A percentile compares a stretch with the other conserved stretches of the same genome.
Conservation (phyloP, 1,140 invertebrate genomes). For the Heliconius eleuchia region DNA sequence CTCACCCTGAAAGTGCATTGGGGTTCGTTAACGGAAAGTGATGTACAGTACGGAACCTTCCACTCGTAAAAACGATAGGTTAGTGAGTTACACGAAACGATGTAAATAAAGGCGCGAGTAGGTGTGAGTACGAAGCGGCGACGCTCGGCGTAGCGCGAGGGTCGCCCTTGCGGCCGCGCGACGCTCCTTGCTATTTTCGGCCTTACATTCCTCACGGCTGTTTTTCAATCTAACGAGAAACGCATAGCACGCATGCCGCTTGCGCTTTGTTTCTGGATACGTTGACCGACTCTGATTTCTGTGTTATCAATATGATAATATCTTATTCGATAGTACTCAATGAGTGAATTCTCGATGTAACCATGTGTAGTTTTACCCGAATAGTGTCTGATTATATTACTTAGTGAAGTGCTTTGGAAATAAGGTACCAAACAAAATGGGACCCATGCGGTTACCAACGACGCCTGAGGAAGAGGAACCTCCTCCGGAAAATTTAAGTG, state of each 20-base stretch:
- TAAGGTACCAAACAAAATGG: conserved; percentile 50
- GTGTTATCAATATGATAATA: neutral
- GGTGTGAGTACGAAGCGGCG: conserved; percentile 43
- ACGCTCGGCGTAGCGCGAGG: conserved; percentile 55
- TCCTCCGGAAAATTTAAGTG: conserved; percentile 47
- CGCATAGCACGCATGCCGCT: conserved; percentile 71
- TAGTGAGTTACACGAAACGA: conserved; percentile 62
- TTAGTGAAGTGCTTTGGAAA: conserved; percentile 33
- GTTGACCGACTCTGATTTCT: conserved; percentile 42
- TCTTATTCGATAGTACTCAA: neutral
- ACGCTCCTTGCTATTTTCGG: conserved; percentile 79
- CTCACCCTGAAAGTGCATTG: conserved; percentile 50
- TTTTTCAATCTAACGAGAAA: conserved; percentile 79
- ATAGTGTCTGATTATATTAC: conserved; percentile 57
- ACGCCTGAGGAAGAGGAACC: conserved; percentile 71
- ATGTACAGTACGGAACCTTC: conserved; percentile 45
- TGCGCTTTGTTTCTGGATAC: conserved; percentile 25
- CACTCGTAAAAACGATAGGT: conserved; percentile 55
- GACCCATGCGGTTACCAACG: conserved; percentile 67
- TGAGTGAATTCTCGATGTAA: conserved; percentile 26
- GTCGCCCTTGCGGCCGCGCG: conserved; percentile 74
- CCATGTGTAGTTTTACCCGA: conserved; percentile 51
- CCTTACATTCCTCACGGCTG: conserved; percentile 76
- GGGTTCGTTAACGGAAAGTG: conserved; percentile 36
- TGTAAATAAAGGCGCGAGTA: conserved; percentile 74